Base-by-base conservation (phyloP, 2,797 vertebrate species). In the Myiothlypis coronata region DNA sequence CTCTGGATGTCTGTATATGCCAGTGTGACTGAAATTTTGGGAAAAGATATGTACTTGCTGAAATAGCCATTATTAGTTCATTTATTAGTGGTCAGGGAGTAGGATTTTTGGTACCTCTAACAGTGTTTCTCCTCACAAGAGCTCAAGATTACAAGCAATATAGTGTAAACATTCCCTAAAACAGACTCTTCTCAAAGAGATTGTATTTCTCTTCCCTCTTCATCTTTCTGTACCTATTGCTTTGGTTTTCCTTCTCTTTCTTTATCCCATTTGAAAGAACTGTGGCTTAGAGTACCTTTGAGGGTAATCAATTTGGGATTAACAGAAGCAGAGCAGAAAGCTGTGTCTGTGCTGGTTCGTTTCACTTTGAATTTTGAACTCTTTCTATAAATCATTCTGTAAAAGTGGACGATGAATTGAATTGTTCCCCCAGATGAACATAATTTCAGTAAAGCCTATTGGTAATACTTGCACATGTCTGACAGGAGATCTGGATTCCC, bases 11-110 rank as follows among this genome's bases (percentile, higher is more conserved):
- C 80, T 83, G 37, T 78, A 34, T 91, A 61, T 69, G 61, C 61
- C 65, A 92, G n/a, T 75, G 76, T 90, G 81, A 90, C 88, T 81
- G 83, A 90, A 71, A 60, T 85, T 93, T 89, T 85, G 55, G 64
- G 55, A 83, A 90, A 78, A 92, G 56, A 88, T 20, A 55, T 65
- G 47, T 90, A 50, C 17, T 89, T 95, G 30, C 49, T 84, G 86
- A 94, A 93, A 89, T 87, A 87, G 1, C 71, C 50, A 43, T 85
- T 50, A 92, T 74, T 87, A 92, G 92, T 88, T 93, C 63, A 76
- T 70, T 76, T 88, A 79, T 63, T 93, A 90, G 75, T 90, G 57
- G 39, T 90, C 64, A 89, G 28, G 68, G 35, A 95, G 61, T 55
- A 74, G 64, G 64, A 77, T 55, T 93, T 93, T 87, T 87, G 30